A percentile compares a stretch with the other conserved stretches of the same genome.
phyloP scores from a whole-genome alignment of 2,113 vertebrate genomes.

The Melanerpes aurifrons region DNA sequence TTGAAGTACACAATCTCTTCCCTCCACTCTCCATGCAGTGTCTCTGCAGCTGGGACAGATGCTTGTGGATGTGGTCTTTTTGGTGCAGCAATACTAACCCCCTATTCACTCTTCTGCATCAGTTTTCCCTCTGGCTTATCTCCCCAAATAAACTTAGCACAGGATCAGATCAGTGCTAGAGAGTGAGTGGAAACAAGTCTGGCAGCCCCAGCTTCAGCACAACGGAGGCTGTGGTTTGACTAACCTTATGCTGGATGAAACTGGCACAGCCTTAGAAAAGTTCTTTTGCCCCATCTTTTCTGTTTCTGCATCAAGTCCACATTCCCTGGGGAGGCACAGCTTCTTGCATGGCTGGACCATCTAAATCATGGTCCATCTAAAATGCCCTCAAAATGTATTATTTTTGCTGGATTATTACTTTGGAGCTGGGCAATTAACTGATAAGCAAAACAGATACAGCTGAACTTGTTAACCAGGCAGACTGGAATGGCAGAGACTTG shows the following conservation, averaged over 20 bases:
- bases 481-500: not conserved
- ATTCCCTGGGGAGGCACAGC: not conserved
- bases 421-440: not conserved
- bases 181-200: not conserved
- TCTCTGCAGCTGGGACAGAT: not conserved
- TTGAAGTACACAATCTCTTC: not conserved
- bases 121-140: not conserved
- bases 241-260: not conserved
- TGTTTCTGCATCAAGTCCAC: not conserved
- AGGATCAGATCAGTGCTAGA: not conserved
- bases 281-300: not conserved
- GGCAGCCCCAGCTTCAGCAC: not conserved
- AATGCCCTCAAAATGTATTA: not conserved
- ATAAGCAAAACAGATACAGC: not conserved
- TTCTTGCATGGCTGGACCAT: not conserved
- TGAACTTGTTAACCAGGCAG: not conserved
- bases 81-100: not conserved
- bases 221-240: not conserved
- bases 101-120: not conserved
- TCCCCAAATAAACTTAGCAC: not conserved
- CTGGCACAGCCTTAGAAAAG: not conserved
- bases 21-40: not conserved
- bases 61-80: accelerated
- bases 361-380: not conserved
- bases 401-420: not conserved